Conservation (phyloP, 2,888 invertebrate species). For the Caenorhabditis imperialis region DNA sequence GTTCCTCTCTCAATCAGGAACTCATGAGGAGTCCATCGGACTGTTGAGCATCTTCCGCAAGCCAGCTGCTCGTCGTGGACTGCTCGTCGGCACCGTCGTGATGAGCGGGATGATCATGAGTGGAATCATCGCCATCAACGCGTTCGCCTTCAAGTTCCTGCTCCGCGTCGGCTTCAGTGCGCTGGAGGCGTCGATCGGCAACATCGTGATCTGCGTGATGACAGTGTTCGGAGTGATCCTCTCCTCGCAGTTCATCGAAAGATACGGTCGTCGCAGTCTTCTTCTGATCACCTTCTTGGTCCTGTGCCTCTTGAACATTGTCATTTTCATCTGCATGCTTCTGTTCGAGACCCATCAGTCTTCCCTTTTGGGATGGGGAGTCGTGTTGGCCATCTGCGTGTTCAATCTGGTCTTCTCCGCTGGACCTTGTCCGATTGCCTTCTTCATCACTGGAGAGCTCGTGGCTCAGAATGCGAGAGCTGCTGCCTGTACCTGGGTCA, state of each 20-base stretch:
- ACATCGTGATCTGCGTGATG: conserved; percentile 45
- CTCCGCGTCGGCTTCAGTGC: conserved; percentile 25
- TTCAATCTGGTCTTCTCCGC: conserved; percentile 49
- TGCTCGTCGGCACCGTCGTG: conserved; percentile 55
- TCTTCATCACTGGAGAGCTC: conserved; percentile 51
- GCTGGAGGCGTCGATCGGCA: conserved; percentile 36
- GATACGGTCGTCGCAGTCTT: conserved; percentile 41
- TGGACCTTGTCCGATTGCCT: conserved; percentile 40
- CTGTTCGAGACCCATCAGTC: conserved; percentile 41
- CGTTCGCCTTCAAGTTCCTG: conserved; percentile 51
- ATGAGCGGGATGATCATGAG: conserved; percentile 50
- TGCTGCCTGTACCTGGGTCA: conserved; percentile 43
- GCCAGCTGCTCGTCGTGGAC: conserved; percentile 36
- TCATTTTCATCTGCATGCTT: conserved; percentile 59
- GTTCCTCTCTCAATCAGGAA: not conserved
- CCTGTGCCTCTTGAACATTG: conserved; percentile 49
- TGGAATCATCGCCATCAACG: conserved; percentile 43
- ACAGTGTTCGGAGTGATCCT: conserved; percentile 43
- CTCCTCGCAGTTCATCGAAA: conserved; percentile 41
- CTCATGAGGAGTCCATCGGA: conserved; percentile 5
- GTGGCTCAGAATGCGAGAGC: conserved; percentile 36
- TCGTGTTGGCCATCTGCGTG: conserved; percentile 35
- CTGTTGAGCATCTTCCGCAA: conserved; percentile 13
- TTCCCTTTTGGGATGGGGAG: conserved; percentile 25
- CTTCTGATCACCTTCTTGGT: conserved; percentile 32